Conservation (phyloP, 2,888 invertebrate genomes). For the Chloroclystis v-ata region DNA sequence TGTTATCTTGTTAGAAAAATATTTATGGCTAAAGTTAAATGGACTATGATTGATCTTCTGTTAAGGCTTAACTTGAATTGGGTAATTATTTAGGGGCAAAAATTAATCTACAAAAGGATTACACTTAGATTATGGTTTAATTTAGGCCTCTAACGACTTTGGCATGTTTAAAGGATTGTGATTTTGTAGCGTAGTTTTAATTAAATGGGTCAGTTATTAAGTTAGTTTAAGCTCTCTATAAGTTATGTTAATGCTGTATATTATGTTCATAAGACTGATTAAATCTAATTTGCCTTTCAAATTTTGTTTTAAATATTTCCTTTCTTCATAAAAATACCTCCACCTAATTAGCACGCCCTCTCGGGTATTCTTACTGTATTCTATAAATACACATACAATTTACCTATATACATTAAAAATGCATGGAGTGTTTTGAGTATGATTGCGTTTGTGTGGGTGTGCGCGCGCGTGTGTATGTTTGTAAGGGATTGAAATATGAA, state of each 20-base stretch:
- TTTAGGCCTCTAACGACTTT: neutral
- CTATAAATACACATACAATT: too few relatives aligned
- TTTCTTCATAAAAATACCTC: too few relatives aligned
- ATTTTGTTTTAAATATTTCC: conserved; percentile 8
- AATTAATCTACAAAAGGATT: neutral
- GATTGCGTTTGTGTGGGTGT: too few relatives aligned
- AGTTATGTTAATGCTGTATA: conserved; percentile 48
- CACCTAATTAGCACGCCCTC: too few relatives aligned
- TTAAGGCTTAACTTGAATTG: conserved; percentile 7
- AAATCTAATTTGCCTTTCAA: conserved; percentile 29
- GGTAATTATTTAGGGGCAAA: conserved; percentile 1
- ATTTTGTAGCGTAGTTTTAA: neutral
- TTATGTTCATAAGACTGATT: conserved; percentile 55
- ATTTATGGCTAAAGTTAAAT: neutral
- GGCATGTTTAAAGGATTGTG: conserved; percentile 5
- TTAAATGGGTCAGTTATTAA: conserved; percentile 44
- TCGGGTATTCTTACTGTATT: too few relatives aligned
- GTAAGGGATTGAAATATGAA: too few relatives aligned
- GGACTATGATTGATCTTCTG: neutral
- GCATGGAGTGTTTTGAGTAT: too few relatives aligned
- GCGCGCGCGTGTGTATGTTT: too few relatives aligned
- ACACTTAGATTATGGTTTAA: neutral
- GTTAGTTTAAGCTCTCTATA: conserved; percentile 38
- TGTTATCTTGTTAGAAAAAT: neutral
- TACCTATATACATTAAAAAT: too few relatives aligned